phyloP scores from a whole-genome alignment of 2,113 vertebrate species.

The Herpailurus yagouaroundi region DNA sequence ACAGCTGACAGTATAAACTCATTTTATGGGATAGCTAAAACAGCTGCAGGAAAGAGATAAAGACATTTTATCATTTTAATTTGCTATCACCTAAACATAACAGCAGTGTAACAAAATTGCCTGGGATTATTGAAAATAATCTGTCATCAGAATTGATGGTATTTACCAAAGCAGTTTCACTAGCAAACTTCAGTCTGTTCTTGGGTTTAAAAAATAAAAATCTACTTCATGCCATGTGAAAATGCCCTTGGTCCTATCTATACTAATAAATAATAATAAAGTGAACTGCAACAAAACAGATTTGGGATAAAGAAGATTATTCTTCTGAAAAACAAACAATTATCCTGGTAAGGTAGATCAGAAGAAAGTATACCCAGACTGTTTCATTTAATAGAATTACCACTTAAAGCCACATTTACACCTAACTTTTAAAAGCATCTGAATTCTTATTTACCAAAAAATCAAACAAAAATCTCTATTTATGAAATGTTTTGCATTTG shows the following conservation, averaged over 20 bases:
- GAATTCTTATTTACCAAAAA: slow-evolving; percentile 8
- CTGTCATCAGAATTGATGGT: slow-evolving; percentile 63
- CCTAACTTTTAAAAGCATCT: background rate
- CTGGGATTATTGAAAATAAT: slow-evolving; percentile 75
- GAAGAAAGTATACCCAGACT: background rate
- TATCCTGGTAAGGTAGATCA: background rate
- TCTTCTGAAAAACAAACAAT: slow-evolving; percentile 19
- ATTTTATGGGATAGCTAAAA: slow-evolving; percentile 71
- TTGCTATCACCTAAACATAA: slow-evolving; percentile 60
- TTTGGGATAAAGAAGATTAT: slow-evolving; percentile 38
- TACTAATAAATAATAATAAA: slow-evolving; percentile 48
- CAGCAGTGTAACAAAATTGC: slow-evolving; percentile 58
- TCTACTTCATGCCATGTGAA: slow-evolving; percentile 35
- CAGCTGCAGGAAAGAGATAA: slow-evolving; percentile 78
- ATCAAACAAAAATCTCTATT: background rate
- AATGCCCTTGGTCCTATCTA: slow-evolving; percentile 39
- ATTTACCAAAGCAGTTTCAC: slow-evolving; percentile 17
- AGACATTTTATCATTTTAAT: slow-evolving; percentile 76
- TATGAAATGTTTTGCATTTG: background rate
- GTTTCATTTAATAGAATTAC: background rate
- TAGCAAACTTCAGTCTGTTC: slow-evolving; percentile 63
- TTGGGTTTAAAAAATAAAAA: slow-evolving; percentile 63
- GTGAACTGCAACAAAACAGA: slow-evolving; percentile 25
- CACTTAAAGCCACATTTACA: background rate
- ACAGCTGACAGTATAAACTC: slow-evolving; percentile 46